phyloP scores from a whole-genome alignment of 2,888 invertebrate species.

The Elmis aenea region DNA sequence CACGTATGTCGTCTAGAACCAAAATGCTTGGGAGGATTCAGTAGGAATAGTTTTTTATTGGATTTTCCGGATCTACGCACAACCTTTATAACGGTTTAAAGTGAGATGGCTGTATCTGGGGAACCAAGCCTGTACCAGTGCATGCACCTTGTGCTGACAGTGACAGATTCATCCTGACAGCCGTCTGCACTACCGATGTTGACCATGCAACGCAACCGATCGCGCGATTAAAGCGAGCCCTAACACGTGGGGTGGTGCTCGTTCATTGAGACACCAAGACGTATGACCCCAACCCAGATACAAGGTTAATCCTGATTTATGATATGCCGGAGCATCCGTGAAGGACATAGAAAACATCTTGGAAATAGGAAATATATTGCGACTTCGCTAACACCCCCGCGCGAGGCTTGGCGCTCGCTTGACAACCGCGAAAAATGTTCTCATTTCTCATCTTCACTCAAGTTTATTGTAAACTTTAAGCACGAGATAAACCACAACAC shows the following conservation, averaged over 20 bases:
- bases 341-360: constrained; percentile 38
- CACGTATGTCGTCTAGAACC: too few species aligned
- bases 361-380: constrained; percentile 38
- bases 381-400: constrained; percentile 34
- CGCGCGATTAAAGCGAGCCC: constrained; percentile 9
- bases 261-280: constrained; percentile 23
- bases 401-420: constrained; percentile 34
- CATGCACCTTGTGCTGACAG: constrained; percentile 22
- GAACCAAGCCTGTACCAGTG: constrained; percentile 11
- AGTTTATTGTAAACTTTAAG: constrained; percentile 37
- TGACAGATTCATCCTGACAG: constrained; percentile 24
- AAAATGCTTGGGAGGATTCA: too few species aligned
- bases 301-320: constrained; percentile 41
- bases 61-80: too few species aligned
- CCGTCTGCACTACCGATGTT: constrained; percentile 15
- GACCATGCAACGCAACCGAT: constrained; percentile 11
- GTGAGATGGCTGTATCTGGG: constrained; percentile 17
- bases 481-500: constrained; percentile 30
- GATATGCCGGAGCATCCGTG: constrained; percentile 34
- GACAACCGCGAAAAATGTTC: constrained; percentile 38
- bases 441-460: constrained; percentile 40
- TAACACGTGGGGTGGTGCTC: constrained; percentile 20
- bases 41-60: too few species aligned
- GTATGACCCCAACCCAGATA: constrained; percentile 32
- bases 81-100: constrained; percentile 8